phyloP scores from a whole-genome alignment of 2,797 vertebrate genomes.

The Salmo trutta region DNA sequence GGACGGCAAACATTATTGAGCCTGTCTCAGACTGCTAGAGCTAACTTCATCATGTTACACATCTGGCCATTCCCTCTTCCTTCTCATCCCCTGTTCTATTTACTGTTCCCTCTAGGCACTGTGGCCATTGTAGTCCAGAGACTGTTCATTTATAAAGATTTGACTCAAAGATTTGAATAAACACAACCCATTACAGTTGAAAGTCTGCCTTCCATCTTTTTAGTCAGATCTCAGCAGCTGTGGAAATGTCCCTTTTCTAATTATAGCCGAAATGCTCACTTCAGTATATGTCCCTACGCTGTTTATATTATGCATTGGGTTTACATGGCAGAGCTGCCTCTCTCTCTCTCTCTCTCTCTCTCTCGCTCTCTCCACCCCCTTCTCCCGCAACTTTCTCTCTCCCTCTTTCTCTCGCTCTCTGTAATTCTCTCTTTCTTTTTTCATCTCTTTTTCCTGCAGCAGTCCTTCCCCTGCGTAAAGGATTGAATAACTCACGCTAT shows the following conservation, averaged over 20 bases:
- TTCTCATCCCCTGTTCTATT: neutral
- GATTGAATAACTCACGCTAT: constrained; percentile 16
- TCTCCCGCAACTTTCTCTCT: no score
- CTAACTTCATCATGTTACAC: neutral
- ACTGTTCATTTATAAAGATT: no score
- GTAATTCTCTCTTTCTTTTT: neutral
- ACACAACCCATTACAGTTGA: neutral
- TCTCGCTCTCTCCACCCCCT: no score
- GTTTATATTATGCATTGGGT: neutral
- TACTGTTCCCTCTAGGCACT: no score
- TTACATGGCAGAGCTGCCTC: neutral
- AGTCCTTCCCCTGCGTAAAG: neutral
- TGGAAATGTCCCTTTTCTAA: neutral
- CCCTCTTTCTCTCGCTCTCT: neutral
- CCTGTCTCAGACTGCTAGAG: no score
- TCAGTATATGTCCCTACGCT: neutral
- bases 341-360: no score
- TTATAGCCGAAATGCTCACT: neutral
- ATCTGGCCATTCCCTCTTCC: neutral
- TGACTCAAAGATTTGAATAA: neutral
- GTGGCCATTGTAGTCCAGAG: no score
- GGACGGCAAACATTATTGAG: no score
- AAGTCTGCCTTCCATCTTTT: neutral
- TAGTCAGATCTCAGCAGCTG: neutral
- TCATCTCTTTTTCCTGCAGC: neutral